Conservation (phyloP, 2,888 invertebrate genomes). For the Dasypolia templi region DNA sequence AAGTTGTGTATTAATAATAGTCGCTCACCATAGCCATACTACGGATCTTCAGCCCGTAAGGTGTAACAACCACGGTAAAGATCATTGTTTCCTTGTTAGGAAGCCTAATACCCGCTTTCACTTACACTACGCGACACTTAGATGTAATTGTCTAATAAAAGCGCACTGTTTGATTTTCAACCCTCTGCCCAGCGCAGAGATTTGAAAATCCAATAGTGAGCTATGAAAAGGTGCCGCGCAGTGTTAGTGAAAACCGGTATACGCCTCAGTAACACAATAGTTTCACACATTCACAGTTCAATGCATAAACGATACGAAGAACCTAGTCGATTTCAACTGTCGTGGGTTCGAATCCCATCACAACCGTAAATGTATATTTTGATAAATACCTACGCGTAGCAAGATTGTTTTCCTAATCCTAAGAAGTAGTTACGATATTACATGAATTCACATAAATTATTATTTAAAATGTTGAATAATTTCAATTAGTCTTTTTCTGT, state of each 20-base stretch:
- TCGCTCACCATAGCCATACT: not conserved
- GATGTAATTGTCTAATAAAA: not conserved
- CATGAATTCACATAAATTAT: too few relatives aligned
- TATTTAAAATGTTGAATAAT: too few relatives aligned
- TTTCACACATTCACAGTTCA: not conserved
- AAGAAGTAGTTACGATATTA: too few relatives aligned
- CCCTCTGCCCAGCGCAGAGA: not conserved
- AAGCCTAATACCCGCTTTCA: not conserved
- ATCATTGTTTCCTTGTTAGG: not conserved
- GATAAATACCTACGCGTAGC: too few relatives aligned
- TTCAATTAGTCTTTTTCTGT: too few relatives aligned
- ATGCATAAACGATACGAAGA: not conserved
- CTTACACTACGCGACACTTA: not conserved
- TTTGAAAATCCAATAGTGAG: not conserved
- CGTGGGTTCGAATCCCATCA: slow-evolving; percentile 10
- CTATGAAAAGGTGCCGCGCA: not conserved
- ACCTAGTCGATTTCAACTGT: not conserved
- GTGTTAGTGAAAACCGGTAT: not conserved
- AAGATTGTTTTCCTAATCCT: too few relatives aligned
- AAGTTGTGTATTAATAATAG: not conserved
- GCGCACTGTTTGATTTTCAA: not conserved
- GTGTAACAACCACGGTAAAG: not conserved
- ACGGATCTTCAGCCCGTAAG: not conserved
- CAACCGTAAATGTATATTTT: too few relatives aligned
- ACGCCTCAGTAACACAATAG: not conserved